A percentile compares a stretch with the other conserved stretches of the same genome.
Evolutionary conservation across 1,140 invertebrate species (phyloP).

Genomic region (Magallana angulata): DNA sequence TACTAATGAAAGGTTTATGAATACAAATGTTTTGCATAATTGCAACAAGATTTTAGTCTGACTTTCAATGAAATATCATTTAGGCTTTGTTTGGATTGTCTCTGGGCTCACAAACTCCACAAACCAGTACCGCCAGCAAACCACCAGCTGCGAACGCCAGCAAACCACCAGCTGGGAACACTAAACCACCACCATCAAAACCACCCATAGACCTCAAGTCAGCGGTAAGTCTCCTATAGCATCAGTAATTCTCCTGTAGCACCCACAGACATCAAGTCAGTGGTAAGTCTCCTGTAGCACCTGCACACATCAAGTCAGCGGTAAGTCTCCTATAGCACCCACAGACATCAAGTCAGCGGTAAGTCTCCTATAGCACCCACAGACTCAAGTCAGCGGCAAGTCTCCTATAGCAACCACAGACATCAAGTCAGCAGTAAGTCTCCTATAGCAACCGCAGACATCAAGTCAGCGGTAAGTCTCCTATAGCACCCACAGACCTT

Average conservation of each 20-base stretch:
- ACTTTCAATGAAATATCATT: no score
- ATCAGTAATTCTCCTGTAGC: neutral
- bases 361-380: conserved; percentile 40
- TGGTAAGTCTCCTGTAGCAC: neutral
- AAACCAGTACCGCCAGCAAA: neutral
- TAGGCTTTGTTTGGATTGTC: neutral
- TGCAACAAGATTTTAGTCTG: no score
- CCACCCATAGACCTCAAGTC: conserved; percentile 26
- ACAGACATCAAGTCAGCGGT: conserved; percentile 48
- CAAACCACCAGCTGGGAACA: conserved; percentile 43
- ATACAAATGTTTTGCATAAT: no score
- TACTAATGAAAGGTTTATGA: no score
- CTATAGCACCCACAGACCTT: conserved; percentile 37
- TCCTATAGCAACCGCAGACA: conserved; percentile 40
- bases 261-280: conserved; percentile 51
- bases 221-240: neutral
- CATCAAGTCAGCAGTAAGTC: neutral
- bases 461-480: conserved; percentile 43
- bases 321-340: conserved; percentile 17
- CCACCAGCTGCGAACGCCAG: conserved; percentile 38
- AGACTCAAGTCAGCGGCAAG: conserved; percentile 42
- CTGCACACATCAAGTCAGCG: conserved; percentile 13
- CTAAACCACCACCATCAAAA: conserved; percentile 14
- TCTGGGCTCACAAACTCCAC: neutral
- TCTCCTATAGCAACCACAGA: neutral